Conservation (phyloP, 2,797 vertebrate genomes). For the Brotula barbata region DNA sequence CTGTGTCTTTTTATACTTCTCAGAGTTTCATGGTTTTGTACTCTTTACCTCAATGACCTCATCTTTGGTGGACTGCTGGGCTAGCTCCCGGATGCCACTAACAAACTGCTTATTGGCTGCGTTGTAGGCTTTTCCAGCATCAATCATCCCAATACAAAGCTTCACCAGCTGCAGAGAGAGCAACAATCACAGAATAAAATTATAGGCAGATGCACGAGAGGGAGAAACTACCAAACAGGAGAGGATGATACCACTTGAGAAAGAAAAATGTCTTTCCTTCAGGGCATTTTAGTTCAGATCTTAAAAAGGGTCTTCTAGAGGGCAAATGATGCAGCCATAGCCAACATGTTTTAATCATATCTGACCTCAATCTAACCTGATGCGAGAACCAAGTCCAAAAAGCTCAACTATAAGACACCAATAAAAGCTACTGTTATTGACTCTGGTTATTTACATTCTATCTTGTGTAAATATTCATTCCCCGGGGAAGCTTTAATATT, state of each 20-base stretch:
- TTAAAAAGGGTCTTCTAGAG: neutral
- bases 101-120: constrained; percentile 97
- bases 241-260: constrained; percentile 5
- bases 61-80: constrained; percentile 93
- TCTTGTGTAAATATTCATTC: neutral
- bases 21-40: constrained; percentile 1
- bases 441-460: neutral
- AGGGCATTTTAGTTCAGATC: neutral
- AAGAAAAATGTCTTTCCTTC: constrained; percentile 12
- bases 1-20: neutral
- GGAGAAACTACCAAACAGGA: constrained; percentile 1
- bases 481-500: constrained; percentile 5
- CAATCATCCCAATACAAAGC: constrained; percentile 96
- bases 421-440: neutral
- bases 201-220: neutral
- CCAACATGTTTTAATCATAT: neutral
- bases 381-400: neutral
- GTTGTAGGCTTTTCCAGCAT: constrained; percentile 96
- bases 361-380: constrained; percentile 1
- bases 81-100: constrained; percentile 91
- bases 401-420: neutral
- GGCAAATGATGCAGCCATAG: too few relatives aligned
- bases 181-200: constrained; percentile 23
- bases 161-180: constrained; percentile 87
- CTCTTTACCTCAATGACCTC: constrained; percentile 91